These are phyloP conservation scores for Galerucella nymphaeae DNA, from an alignment of 2,888 invertebrate genomes.

Conservation along the genomic window DNA sequence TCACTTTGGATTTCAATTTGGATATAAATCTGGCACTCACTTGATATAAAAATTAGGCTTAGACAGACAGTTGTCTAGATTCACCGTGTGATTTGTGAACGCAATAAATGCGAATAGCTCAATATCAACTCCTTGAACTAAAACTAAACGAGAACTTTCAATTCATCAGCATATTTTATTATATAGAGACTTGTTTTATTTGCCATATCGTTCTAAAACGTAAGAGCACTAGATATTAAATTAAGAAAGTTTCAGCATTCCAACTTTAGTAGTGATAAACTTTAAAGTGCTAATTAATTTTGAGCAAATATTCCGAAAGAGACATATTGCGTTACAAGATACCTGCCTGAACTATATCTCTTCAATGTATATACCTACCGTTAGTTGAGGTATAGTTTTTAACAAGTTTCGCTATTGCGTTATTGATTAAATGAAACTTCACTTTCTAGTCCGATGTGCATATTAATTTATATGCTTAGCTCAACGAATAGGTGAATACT, in stretches of 20 bases:
- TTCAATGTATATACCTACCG: too few relatives aligned
- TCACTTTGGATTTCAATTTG: too few relatives aligned
- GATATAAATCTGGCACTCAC: too few relatives aligned
- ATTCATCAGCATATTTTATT: constrained; percentile 1
- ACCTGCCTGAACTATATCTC: not conserved
- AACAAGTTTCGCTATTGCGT: too few relatives aligned
- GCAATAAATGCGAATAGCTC: not conserved
- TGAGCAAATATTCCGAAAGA: not conserved
- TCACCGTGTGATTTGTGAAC: too few relatives aligned
- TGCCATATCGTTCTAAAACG: constrained; percentile 9
- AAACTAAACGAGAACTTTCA: not conserved
- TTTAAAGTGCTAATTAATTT: constrained; percentile 2
- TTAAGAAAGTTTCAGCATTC: not conserved
- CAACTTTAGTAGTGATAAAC: not conserved
- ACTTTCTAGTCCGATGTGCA: too few relatives aligned
- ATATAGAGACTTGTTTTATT: constrained; percentile 3
- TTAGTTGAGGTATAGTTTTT: too few relatives aligned
- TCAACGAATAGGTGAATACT: too few relatives aligned
- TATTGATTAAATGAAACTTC: too few relatives aligned
- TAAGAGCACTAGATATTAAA: constrained; percentile 12
- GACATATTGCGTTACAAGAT: not conserved
- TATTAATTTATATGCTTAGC: too few relatives aligned
- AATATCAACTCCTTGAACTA: not conserved
- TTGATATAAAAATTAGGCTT: too few relatives aligned
- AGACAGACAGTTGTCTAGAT: too few relatives aligned